These are phyloP conservation scores for Caenorhabditis sp. DNA, from an alignment of 2,888 invertebrate genomes.

Conservation along the genomic window DNA sequence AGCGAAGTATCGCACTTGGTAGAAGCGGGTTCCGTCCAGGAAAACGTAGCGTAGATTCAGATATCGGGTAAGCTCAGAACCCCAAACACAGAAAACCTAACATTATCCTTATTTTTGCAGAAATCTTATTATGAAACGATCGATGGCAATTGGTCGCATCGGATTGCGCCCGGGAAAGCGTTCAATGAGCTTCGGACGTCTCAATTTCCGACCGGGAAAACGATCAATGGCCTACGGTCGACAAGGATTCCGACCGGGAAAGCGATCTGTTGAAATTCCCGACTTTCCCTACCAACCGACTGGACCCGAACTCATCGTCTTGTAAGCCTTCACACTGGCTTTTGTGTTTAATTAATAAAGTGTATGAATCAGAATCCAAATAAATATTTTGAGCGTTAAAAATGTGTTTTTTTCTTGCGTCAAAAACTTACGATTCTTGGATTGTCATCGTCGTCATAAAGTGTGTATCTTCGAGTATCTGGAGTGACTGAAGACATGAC, in stretches of 20 bases:
- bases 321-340: slow-evolving; percentile 6
- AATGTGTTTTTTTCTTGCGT: neutral
- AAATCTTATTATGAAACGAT: slow-evolving; percentile 46
- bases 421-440: slow-evolving; percentile 63
- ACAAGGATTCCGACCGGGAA: slow-evolving; percentile 66
- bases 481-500: slow-evolving; percentile 48
- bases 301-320: slow-evolving; percentile 23
- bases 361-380: neutral
- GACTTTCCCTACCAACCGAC: slow-evolving; percentile 18
- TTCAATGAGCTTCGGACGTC: slow-evolving; percentile 48
- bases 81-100: neutral
- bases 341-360: neutral
- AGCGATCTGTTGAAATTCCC: slow-evolving; percentile 57
- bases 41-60: slow-evolving; percentile 21
- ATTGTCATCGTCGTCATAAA: slow-evolving; percentile 61
- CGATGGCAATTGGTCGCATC: slow-evolving; percentile 63
- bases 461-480: slow-evolving; percentile 45
- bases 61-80: neutral
- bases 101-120: slow-evolving; percentile 1
- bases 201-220: slow-evolving; percentile 46
- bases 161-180: slow-evolving; percentile 65
- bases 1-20: slow-evolving; percentile 65
- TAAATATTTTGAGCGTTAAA: neutral
- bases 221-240: slow-evolving; percentile 66
- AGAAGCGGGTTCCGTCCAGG: slow-evolving; percentile 58